phyloP scores from a whole-genome alignment of 2,113 vertebrate genomes.

The Chlorodrepanis virens region DNA sequence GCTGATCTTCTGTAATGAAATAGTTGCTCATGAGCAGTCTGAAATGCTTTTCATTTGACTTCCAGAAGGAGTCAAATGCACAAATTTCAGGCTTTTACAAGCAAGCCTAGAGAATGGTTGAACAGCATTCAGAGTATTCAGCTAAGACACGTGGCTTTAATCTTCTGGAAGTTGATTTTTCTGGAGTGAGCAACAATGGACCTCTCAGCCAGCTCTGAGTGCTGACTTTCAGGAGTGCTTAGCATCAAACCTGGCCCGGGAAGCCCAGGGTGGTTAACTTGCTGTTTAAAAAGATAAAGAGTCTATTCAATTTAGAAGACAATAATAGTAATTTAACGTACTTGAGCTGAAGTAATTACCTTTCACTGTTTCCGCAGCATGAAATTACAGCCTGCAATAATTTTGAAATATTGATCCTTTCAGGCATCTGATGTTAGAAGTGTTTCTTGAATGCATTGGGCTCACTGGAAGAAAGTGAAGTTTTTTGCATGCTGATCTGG shows the following conservation, averaged over 20 bases:
- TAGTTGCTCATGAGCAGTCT: neutral
- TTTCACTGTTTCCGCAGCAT: slow-evolving; percentile 57
- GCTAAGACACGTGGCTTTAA: neutral
- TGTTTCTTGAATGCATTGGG: neutral
- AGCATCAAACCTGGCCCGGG: neutral
- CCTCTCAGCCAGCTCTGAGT: neutral
- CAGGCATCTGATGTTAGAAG: slow-evolving; percentile 10
- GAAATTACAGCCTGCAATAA: slow-evolving; percentile 57
- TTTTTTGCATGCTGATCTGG: neutral
- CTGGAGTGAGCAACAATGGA: neutral
- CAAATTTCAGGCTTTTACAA: neutral
- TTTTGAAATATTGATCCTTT: slow-evolving; percentile 51
- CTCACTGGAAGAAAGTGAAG: neutral
- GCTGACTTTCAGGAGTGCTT: neutral
- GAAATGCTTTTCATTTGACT: neutral
- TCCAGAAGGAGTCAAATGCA: neutral
- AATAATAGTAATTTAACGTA: slow-evolving; percentile 71
- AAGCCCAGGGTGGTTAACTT: slow-evolving; percentile 43
- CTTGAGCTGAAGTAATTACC: slow-evolving; percentile 67
- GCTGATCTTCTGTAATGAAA: neutral
- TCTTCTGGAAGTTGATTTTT: neutral
- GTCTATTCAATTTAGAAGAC: slow-evolving; percentile 41
- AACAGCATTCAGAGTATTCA: neutral
- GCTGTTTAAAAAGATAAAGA: slow-evolving; percentile 65
- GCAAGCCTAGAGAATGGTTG: neutral